phyloP scores from a whole-genome alignment of 2,888 invertebrate genomes.

The Cheilosia variabilis region DNA sequence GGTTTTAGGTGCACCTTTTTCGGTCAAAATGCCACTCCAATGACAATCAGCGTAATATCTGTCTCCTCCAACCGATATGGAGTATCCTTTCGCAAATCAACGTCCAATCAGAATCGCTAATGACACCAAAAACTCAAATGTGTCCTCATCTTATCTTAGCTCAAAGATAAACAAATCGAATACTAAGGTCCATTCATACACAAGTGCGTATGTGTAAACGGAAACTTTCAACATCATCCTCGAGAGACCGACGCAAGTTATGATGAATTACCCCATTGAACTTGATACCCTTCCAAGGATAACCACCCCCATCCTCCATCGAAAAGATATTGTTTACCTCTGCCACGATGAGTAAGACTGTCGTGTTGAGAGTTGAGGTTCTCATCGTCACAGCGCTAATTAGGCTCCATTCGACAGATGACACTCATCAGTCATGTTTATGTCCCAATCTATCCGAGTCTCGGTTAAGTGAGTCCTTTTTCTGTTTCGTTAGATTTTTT shows the following conservation, averaged over 20 bases:
- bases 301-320: conserved; percentile 10
- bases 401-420: conserved; percentile 66
- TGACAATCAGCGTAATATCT: not conserved
- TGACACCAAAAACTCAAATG: not conserved
- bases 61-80: not conserved
- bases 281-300: conserved; percentile 33
- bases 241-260: conserved; percentile 18
- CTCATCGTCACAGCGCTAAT: conserved; percentile 34
- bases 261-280: conserved; percentile 42
- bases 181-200: not conserved
- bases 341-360: conserved; percentile 18
- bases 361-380: conserved; percentile 13
- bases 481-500: not conserved
- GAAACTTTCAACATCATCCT: conserved; percentile 1
- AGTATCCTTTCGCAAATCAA: not conserved
- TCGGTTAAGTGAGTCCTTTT: conserved; percentile 42
- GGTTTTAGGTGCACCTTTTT: not conserved
- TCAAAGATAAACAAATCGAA: conserved; percentile 20
- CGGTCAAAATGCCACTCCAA: not conserved
- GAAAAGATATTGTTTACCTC: conserved; percentile 17
- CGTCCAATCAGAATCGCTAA: not conserved
- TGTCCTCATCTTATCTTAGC: not conserved
- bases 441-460: conserved; percentile 56
- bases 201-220: not conserved
- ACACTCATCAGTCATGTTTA: conserved; percentile 67